These are phyloP conservation scores for Drosophila ficusphila DNA, from an alignment of 1,140 invertebrate species.

Conservation along the genomic window DNA sequence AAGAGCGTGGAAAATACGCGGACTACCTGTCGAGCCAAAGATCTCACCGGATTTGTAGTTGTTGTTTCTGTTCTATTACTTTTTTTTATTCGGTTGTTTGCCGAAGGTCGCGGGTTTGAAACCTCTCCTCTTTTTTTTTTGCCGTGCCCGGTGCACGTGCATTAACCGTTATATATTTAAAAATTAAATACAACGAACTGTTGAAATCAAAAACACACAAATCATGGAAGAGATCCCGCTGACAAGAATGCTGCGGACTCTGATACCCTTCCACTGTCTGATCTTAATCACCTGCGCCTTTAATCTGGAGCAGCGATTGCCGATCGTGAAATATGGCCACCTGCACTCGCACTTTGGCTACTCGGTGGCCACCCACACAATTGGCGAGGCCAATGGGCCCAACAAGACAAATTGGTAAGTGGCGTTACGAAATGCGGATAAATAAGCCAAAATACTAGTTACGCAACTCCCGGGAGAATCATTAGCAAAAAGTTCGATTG, in stretches of 20 bases:
- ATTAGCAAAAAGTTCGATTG: neutral
- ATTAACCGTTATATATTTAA: neutral
- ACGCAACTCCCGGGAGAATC: neutral
- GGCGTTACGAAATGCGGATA: no score
- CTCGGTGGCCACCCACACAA: constrained; percentile 76
- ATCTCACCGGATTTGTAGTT: constrained; percentile 3
- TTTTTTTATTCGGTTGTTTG: constrained; percentile 13
- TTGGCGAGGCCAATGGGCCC: constrained; percentile 69
- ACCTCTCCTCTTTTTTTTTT: neutral
- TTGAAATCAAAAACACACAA: neutral
- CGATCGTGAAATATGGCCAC: constrained; percentile 76
- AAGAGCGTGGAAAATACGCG: constrained; percentile 16
- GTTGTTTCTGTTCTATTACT: no score
- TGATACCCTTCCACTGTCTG: neutral
- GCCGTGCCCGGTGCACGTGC: constrained; percentile 29
- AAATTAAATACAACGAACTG: neutral
- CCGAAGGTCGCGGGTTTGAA: constrained; percentile 3
- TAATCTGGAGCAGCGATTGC: constrained; percentile 77
- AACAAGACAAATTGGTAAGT: constrained; percentile 82
- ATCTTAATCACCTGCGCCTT: constrained; percentile 25
- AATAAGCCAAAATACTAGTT: neutral
- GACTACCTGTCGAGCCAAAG: constrained; percentile 43
- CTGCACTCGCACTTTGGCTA: constrained; percentile 76
- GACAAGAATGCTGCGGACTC: neutral
- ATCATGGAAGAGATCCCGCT: neutral